These are phyloP conservation scores for Acleris laterana DNA, from an alignment of 2,888 invertebrate genomes.

Conservation along the genomic window DNA sequence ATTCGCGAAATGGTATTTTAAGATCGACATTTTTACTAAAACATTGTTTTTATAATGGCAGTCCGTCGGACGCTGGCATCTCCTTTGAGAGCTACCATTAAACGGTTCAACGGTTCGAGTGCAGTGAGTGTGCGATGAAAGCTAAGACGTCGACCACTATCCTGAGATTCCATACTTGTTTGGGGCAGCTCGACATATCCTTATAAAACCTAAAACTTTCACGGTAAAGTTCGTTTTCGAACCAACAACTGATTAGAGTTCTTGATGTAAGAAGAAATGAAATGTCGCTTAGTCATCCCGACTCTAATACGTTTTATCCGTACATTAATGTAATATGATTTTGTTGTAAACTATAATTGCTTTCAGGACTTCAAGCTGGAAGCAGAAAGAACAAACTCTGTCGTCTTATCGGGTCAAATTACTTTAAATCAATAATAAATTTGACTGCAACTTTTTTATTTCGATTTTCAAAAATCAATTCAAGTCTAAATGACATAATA, in stretches of 20 bases:
- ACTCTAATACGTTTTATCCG: not conserved
- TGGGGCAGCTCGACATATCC: not conserved
- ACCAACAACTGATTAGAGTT: not conserved
- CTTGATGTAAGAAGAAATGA: not conserved
- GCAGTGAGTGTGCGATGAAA: constrained; percentile 22
- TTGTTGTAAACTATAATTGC: too few species aligned
- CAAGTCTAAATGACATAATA: too few species aligned
- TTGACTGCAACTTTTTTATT: too few species aligned
- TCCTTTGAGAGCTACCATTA: constrained; percentile 30
- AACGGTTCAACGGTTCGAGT: constrained; percentile 30
- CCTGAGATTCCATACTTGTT: constrained; percentile 15
- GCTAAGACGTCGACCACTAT: constrained; percentile 19
- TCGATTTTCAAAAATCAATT: too few species aligned
- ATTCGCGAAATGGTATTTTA: too few species aligned
- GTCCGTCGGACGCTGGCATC: constrained; percentile 23
- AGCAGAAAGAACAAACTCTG: too few species aligned
- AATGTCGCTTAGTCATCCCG: constrained; percentile 8
- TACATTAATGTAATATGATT: not conserved
- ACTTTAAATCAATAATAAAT: too few species aligned
- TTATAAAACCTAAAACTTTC: constrained; percentile 5
- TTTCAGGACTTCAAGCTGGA: too few species aligned
- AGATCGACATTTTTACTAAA: constrained; percentile 9
- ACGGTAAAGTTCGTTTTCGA: constrained; percentile 3
- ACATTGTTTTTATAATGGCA: constrained; percentile 16
- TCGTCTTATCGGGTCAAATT: too few species aligned